Conservation (phyloP, 2,888 invertebrate species). For the Julus scanicus region DNA sequence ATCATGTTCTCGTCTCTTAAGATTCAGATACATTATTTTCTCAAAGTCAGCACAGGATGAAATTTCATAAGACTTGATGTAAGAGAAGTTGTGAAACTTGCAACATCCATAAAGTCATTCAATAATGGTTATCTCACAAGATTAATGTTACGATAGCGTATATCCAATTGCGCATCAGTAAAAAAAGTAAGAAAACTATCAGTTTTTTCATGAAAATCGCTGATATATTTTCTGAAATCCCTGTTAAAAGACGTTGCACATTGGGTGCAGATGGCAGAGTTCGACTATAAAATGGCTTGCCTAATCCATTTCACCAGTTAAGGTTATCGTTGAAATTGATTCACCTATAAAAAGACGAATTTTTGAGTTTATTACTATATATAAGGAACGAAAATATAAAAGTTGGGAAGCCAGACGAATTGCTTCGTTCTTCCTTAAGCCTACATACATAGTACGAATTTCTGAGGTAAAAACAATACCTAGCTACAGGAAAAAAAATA, state of each 20-base stretch:
- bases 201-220: background rate
- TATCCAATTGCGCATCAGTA: background rate
- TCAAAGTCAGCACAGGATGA: background rate
- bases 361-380: background rate
- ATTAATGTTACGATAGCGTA: background rate
- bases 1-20: no score
- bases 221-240: background rate
- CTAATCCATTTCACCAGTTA: constrained; percentile 43
- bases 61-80: background rate
- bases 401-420: constrained; percentile 14
- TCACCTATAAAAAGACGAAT: constrained; percentile 24
- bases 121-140: background rate
- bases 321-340: constrained; percentile 40
- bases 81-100: background rate
- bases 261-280: background rate
- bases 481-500: background rate
- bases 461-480: constrained; percentile 25
- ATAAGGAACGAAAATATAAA: background rate
- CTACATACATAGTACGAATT: background rate
- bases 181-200: background rate
- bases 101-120: background rate
- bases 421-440: background rate
- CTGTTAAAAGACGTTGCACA: background rate
- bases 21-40: background rate
- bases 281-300: background rate